These are phyloP conservation scores for Heliocidaris erythrogramma DNA, from an alignment of 35 echinoderm and acorn worm species.

Conservation along the genomic window DNA sequence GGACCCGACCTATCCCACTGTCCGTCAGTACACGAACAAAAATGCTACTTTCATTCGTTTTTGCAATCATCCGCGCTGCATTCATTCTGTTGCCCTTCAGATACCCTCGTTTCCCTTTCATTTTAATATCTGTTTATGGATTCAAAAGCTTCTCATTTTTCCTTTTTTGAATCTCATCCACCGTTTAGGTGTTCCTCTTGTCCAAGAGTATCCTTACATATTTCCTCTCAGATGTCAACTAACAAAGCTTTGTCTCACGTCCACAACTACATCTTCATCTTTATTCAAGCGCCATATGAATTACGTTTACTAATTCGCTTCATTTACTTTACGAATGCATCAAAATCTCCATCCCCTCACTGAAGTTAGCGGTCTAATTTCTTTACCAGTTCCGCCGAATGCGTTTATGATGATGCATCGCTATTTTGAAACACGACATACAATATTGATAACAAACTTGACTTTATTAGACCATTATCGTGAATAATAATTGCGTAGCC, in stretches of 20 bases:
- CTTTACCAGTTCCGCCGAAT: constrained; percentile 1
- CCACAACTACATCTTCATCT: background rate
- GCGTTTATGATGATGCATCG: background rate
- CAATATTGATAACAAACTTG: background rate
- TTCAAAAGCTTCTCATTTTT: background rate
- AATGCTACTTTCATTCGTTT: no score
- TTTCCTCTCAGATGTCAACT: background rate
- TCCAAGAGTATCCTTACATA: background rate
- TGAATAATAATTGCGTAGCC: background rate
- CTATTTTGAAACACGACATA: background rate
- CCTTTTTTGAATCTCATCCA: background rate
- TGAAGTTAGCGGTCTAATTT: constrained; percentile 3
- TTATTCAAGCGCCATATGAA: background rate
- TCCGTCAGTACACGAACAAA: background rate
- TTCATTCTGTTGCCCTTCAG: no score
- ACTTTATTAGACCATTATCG: background rate
- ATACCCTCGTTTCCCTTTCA: background rate
- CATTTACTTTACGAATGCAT: background rate
- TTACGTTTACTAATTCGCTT: background rate
- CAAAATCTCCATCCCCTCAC: background rate
- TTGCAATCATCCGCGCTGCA: no score
- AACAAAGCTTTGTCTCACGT: background rate
- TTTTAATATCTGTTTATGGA: background rate
- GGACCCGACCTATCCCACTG: background rate
- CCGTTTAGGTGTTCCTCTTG: background rate